phyloP scores from a whole-genome alignment of 2,888 invertebrate genomes.

The Phragmatobia fuliginosa region DNA sequence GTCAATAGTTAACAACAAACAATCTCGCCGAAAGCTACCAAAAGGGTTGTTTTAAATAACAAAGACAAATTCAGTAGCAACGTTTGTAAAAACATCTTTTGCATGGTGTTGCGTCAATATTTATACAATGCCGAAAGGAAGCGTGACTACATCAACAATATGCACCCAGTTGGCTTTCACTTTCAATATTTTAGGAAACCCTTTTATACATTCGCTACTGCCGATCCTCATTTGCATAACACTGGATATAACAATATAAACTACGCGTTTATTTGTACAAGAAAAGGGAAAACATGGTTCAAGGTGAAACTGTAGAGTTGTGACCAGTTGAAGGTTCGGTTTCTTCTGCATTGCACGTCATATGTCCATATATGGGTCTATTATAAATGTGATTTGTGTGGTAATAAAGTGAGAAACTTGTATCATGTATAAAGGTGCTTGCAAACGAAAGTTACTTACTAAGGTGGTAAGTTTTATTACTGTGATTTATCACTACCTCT shows the following conservation, averaged over 20 bases:
- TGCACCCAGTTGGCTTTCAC: conserved; percentile 83
- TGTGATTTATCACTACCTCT: not conserved
- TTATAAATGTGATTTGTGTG: conserved; percentile 9
- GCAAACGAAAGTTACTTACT: not conserved
- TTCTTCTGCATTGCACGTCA: conserved; percentile 75
- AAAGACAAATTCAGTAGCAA: conserved; percentile 81
- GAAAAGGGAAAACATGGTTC: conserved; percentile 84
- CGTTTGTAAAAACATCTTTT: conserved; percentile 81
- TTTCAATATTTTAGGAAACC: conserved; percentile 81
- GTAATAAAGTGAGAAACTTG: not conserved
- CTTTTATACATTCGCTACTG: conserved; percentile 80
- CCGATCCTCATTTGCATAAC: conserved; percentile 81
- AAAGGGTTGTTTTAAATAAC: conserved; percentile 83
- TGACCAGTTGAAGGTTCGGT: conserved; percentile 75
- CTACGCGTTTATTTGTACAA: conserved; percentile 74
- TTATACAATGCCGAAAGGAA: conserved; percentile 78
- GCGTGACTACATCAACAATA: conserved; percentile 76
- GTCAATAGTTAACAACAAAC: conserved; percentile 64
- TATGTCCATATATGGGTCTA: conserved; percentile 32
- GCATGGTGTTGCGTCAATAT: conserved; percentile 84
- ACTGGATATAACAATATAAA: conserved; percentile 79
- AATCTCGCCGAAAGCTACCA: conserved; percentile 69
- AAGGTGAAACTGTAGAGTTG: conserved; percentile 64
- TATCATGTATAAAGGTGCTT: not conserved
- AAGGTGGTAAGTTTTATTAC: conserved; percentile 8